These are phyloP conservation scores for Corbicula japonica DNA, from an alignment of 2,888 invertebrate species.

Conservation along the genomic window DNA sequence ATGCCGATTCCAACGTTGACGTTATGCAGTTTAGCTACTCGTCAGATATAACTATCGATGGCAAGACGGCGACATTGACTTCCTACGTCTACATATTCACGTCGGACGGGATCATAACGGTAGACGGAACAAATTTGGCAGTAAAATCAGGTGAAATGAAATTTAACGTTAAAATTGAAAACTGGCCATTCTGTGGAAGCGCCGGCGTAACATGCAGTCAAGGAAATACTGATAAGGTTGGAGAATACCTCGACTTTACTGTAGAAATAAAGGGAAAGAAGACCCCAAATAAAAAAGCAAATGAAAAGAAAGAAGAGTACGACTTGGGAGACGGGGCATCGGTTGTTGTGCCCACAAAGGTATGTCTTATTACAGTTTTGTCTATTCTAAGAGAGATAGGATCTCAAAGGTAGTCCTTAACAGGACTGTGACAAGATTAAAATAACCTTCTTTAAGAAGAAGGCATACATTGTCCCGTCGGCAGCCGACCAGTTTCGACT, in stretches of 20 bases:
- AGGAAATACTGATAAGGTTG: slow-evolving; percentile 9
- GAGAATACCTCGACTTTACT: slow-evolving; percentile 44
- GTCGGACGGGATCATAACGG: slow-evolving; percentile 42
- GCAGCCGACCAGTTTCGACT: no score
- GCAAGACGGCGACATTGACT: slow-evolving; percentile 17
- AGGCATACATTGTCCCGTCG: no score
- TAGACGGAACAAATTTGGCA: slow-evolving; percentile 26
- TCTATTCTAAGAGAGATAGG: no score
- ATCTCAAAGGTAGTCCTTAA: no score
- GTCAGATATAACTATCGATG: slow-evolving; percentile 2
- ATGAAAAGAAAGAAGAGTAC: slow-evolving; percentile 10
- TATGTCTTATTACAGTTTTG: slow-evolving; percentile 13
- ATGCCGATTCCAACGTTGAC: slow-evolving; percentile 27
- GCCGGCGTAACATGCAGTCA: slow-evolving; percentile 9
- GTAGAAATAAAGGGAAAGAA: slow-evolving; percentile 49
- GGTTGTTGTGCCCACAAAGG: slow-evolving; percentile 52
- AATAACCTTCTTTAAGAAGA: no score
- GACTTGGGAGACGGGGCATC: slow-evolving; percentile 38
- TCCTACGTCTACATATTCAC: slow-evolving; percentile 53
- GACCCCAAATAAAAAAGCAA: neutral
- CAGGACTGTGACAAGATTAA: no score
- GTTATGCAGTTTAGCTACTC: slow-evolving; percentile 46
- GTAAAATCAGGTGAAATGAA: slow-evolving; percentile 53
- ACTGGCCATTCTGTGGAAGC: slow-evolving; percentile 58
- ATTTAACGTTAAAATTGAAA: slow-evolving; percentile 54